Conservation (phyloP, 2,888 invertebrate species). For the Thyatira batis region DNA sequence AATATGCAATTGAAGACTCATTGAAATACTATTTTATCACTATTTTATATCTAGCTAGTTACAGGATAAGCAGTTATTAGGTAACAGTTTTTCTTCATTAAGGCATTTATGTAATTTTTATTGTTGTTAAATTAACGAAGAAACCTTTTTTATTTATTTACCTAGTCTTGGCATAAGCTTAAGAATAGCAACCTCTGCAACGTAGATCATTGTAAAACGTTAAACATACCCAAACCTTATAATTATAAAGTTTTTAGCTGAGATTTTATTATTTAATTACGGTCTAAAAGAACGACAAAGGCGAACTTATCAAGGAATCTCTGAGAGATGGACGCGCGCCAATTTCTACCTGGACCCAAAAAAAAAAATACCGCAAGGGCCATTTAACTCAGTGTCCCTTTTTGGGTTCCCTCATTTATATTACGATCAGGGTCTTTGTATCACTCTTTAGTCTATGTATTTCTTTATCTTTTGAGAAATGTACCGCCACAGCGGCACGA, state of each 20-base stretch:
- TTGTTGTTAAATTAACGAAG: too few species aligned
- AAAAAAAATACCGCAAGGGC: slow-evolving; percentile 50
- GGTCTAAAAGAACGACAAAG: slow-evolving; percentile 19
- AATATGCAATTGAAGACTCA: too few species aligned
- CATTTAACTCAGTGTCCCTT: slow-evolving; percentile 54
- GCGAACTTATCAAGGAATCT: slow-evolving; percentile 34
- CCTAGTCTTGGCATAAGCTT: too few species aligned
- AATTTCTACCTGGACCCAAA: slow-evolving; percentile 51
- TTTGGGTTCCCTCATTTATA: slow-evolving; percentile 63
- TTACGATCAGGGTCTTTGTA: slow-evolving; percentile 49
- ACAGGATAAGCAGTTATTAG: too few species aligned
- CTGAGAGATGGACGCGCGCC: slow-evolving; percentile 44
- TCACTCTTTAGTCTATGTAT: slow-evolving; percentile 50
- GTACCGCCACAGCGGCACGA: slow-evolving; percentile 47
- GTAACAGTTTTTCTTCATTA: too few species aligned
- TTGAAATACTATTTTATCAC: too few species aligned
- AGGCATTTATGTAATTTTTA: too few species aligned
- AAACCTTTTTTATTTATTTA: too few species aligned
- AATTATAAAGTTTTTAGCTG: slow-evolving; percentile 41
- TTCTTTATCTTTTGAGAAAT: slow-evolving; percentile 34
- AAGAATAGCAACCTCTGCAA: too few species aligned
- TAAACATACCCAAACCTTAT: slow-evolving; percentile 29
- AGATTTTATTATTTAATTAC: slow-evolving; percentile 35
- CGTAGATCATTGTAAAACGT: slow-evolving; percentile 15
- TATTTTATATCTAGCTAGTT: too few species aligned